phyloP scores from a whole-genome alignment of 2,888 invertebrate genomes.

The Drosophila nr. perissopoda region DNA sequence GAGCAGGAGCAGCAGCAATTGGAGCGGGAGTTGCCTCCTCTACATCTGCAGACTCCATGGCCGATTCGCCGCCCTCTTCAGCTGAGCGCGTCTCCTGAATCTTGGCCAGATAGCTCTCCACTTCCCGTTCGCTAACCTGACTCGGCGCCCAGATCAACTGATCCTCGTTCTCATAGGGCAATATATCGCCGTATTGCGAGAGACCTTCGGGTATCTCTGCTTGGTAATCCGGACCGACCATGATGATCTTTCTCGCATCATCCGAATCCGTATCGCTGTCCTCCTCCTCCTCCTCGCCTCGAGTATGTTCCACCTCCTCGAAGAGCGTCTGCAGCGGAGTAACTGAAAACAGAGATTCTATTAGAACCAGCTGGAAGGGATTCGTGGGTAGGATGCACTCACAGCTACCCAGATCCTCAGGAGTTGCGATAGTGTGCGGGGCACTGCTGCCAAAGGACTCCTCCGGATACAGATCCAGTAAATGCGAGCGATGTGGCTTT shows the following conservation, averaged over 20 bases:
- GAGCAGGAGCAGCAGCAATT: background rate
- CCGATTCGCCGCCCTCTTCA: constrained; percentile 11
- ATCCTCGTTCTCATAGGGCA: constrained; percentile 97
- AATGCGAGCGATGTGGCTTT: constrained; percentile 85
- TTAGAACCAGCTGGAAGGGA: background rate
- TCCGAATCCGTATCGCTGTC: constrained; percentile 79
- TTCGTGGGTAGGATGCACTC: constrained; percentile 4
- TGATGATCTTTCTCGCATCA: constrained; percentile 88
- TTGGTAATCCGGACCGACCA: constrained; percentile 97
- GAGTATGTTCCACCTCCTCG: constrained; percentile 86
- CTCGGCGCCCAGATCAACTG: constrained; percentile 97
- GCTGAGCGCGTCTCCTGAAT: constrained; percentile 74
- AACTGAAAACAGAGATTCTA: constrained; percentile 42
- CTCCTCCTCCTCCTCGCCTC: constrained; percentile 85
- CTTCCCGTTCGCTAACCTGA: constrained; percentile 89
- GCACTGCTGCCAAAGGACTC: constrained; percentile 58
- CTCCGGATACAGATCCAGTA: constrained; percentile 86
- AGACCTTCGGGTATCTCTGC: constrained; percentile 96
- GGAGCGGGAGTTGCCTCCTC: constrained; percentile 9
- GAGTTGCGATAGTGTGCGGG: constrained; percentile 2
- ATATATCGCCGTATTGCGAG: constrained; percentile 96
- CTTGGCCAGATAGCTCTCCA: constrained; percentile 91
- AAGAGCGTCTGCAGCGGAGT: constrained; percentile 64
- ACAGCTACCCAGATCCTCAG: constrained; percentile 64
- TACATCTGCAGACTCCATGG: background rate